Base-by-base conservation (phyloP, 2,888 invertebrate genomes). In the Drosophila koepferae region DNA sequence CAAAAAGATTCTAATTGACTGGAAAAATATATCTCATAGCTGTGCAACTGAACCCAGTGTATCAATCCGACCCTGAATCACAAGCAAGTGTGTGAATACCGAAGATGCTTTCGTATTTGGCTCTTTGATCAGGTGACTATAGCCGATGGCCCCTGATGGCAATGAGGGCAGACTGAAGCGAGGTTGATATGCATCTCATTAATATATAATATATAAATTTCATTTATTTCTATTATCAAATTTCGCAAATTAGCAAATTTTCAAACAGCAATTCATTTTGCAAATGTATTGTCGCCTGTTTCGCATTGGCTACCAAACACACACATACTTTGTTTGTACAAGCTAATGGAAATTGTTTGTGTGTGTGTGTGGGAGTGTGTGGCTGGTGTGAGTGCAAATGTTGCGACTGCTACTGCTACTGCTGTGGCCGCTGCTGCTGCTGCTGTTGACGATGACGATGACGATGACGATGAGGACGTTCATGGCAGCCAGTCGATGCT, bases 331-430 rank as follows among this genome's bases (percentile, higher is more conserved):
- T 91, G 91, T 91, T 91, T 91, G 91, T 81, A 77, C 91, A 91
- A 91, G 89, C 91, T 90, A 91, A 91, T 91, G 90, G 91, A 91
- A 91, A 90, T 82, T 90, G 87, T 86, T 73, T 82, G 58, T 71
- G 53, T 65, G 51, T 66, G 69, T 63, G 79, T 53, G 74, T 67
- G 72, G 53, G 66, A 48, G 56, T 61, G 49, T 54, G 49, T 54
- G 62, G 59, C 63, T 68, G 65, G 55, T 60, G 55, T 64, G 72
- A 73, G 74, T 70, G 65, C 66, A 71, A 80, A 74, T 81, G 73
- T 69, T 80, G 76, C 77, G 76, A 70, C 63, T 77, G 63, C 71
- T 63, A 41, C 18, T 51, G 46, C 28, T 48, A 23, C 16, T 14
- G 14, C 31, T 51, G 16, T 8, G 18, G 46, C 23, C 16, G 48